Evolutionary conservation across 2,797 vertebrate genomes (phyloP), one percentile per base, ranked within the genome.

Genomic region (Lagodon rhomboides): DNA sequence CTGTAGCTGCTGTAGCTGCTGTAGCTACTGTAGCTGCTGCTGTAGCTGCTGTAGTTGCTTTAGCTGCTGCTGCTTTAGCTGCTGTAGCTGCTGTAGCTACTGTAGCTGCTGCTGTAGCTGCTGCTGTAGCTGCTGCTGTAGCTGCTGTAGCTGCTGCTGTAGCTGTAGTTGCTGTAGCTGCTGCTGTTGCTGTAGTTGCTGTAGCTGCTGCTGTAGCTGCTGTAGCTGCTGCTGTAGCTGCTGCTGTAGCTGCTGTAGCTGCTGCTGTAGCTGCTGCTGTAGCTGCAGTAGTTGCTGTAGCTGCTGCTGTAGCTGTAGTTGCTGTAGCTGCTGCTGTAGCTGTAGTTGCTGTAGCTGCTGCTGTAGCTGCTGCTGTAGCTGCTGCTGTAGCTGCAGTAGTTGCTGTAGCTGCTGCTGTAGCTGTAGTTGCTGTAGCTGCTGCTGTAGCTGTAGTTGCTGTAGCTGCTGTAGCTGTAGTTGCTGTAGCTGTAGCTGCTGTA

Each of bases 391-490:
- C 61, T 58, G 25, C 23, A 17, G 22, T 13, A 3, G 53, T 17
- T 46, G 60, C 54, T 77, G 73, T 82, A 4, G 55, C 25, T 47
- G 61, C 20, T 50, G 61, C 66, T 56, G 49, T 54, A 22, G 53
- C 61, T n/a, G n/a, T n/a, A n/a, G n/a, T n/a, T 58, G 25, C 23
- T 27, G 22, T 13, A 3, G 53, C n/a, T 46, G 60, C 54, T 77
- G 73, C 25, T 47, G 61, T 16, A 44, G 61, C 66, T 56, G 49
- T 54, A 22, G 53, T 58, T 58, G 25, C 23, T 27, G 22, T 13
- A 3, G 53, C n/a, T 46, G 60, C 54, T 77, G 73, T 82, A n/a
- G n/a, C n/a, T n/a, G n/a, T n/a, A n/a, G n/a, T n/a, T 11, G 55
- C 25, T 47, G 61, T 16, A 44, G 61, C 66, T 56, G 49, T 54